A percentile compares a stretch with the other conserved stretches of the same genome.
These are phyloP conservation scores for Pangasianodon hypophthalmus DNA, from an alignment of 2,113 vertebrate species.

Conservation along the genomic window DNA sequence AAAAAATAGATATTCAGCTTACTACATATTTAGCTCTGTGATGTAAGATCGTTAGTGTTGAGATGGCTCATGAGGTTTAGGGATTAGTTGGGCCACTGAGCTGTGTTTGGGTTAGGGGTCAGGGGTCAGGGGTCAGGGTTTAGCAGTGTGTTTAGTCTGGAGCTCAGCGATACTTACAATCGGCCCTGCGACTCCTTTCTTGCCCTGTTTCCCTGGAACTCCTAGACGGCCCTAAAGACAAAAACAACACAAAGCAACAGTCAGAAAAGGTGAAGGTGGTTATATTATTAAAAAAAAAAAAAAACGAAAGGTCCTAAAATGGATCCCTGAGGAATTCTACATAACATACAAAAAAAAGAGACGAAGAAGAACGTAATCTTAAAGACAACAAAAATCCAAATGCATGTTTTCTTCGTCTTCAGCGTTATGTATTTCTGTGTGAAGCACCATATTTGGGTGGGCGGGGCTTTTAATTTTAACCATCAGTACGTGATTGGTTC, in stretches of 20 bases:
- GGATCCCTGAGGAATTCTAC: neutral
- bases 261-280: neutral
- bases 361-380: neutral
- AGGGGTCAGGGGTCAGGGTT: neutral
- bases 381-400: neutral
- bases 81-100: neutral
- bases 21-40: neutral
- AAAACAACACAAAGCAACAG: conserved; percentile 9
- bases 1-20: neutral
- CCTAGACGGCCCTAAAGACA: conserved; percentile 69
- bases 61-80: neutral
- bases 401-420: neutral
- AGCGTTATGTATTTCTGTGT: neutral
- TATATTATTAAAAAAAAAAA: neutral
- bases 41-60: neutral
- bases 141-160: neutral
- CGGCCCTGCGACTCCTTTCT: conserved; percentile 68
- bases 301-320: neutral
- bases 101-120: neutral
- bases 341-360: neutral
- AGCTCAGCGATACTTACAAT: conserved; percentile 62
- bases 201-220: conserved; percentile 70
- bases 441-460: neutral
- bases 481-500: neutral
- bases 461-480: neutral